Evolutionary conservation across 92 coral and sea anemone species (phyloP).

Genomic region (Palythoa grandis): DNA sequence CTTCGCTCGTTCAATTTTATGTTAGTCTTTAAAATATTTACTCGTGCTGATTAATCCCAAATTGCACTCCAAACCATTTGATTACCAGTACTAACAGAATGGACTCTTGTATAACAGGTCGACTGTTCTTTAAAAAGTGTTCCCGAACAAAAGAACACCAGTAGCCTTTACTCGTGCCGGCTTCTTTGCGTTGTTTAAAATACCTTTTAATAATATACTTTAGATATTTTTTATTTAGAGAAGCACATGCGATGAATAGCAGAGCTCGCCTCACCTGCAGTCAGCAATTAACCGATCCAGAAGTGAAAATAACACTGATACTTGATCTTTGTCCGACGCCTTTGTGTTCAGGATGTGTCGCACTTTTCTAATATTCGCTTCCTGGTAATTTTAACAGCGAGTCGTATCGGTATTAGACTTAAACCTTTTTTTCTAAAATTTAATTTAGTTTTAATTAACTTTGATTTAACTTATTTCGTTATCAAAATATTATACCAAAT

Average conservation of each 20-base stretch:
- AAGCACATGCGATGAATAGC: background rate
- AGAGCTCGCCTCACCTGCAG: slow-evolving; percentile 62
- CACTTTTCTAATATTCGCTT: slow-evolving; percentile 54
- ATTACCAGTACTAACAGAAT: too few species aligned
- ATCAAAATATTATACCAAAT: too few species aligned
- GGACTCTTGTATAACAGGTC: too few species aligned
- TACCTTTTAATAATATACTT: background rate
- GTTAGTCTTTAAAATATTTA: too few species aligned
- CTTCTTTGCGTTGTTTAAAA: background rate
- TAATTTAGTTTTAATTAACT: too few species aligned
- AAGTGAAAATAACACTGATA: slow-evolving; percentile 76
- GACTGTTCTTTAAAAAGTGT: too few species aligned
- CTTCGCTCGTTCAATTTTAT: too few species aligned
- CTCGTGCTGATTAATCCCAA: too few species aligned
- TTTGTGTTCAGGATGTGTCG: slow-evolving; percentile 54
- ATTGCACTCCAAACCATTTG: too few species aligned
- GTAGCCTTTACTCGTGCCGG: too few species aligned
- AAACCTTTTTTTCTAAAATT: background rate
- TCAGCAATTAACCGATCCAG: slow-evolving; percentile 90
- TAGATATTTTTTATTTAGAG: background rate
- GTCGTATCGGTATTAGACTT: background rate
- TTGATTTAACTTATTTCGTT: too few species aligned
- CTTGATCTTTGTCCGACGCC: slow-evolving; percentile 79
- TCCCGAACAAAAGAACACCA: too few species aligned
- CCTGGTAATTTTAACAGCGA: slow-evolving; percentile 42